A percentile compares a stretch with the other conserved stretches of the same genome.
Evolutionary conservation across 2,113 vertebrate genomes (phyloP).

Genomic region (Lycocorax pyrrhopterus): DNA sequence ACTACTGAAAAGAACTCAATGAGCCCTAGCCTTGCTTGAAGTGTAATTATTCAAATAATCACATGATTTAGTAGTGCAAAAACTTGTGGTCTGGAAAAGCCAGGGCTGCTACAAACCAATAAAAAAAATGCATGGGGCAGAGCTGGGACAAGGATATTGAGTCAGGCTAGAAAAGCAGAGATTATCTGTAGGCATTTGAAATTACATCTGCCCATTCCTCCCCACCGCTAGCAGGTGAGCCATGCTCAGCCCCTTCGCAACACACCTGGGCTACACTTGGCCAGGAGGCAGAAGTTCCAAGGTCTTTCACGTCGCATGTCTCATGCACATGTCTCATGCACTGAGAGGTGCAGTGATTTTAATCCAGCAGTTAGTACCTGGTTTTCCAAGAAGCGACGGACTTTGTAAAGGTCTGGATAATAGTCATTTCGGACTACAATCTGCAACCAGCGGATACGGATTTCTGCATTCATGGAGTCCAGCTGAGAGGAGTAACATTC

Average conservation of each 20-base stretch:
- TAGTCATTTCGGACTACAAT: conserved; percentile 90
- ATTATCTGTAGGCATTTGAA: conserved; percentile 20
- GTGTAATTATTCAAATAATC: not conserved
- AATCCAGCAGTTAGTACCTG: conserved; percentile 75
- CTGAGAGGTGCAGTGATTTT: conserved; percentile 59
- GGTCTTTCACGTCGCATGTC: conserved; percentile 61
- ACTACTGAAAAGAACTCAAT: not conserved
- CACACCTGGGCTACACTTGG: conserved; percentile 63
- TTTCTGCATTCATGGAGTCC: conserved; percentile 92
- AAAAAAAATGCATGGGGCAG: not conserved
- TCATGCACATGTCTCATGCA: conserved; percentile 65
- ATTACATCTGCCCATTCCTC: conserved; percentile 47
- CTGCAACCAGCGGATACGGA: conserved; percentile 95
- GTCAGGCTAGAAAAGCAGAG: conserved; percentile 24
- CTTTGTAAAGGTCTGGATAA: conserved; percentile 87
- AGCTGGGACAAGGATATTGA: not conserved
- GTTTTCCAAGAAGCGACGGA: conserved; percentile 90
- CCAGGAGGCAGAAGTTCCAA: conserved; percentile 64
- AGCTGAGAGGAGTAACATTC: conserved; percentile 86
- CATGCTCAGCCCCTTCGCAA: conserved; percentile 49
- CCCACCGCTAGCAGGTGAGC: conserved; percentile 58
- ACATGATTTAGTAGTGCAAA: not conserved
- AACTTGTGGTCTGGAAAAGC: not conserved
- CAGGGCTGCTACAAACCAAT: not conserved
- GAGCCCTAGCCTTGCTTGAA: not conserved